These are phyloP conservation scores for Rynchops niger DNA, from an alignment of 2,113 vertebrate genomes.

Conservation along the genomic window DNA sequence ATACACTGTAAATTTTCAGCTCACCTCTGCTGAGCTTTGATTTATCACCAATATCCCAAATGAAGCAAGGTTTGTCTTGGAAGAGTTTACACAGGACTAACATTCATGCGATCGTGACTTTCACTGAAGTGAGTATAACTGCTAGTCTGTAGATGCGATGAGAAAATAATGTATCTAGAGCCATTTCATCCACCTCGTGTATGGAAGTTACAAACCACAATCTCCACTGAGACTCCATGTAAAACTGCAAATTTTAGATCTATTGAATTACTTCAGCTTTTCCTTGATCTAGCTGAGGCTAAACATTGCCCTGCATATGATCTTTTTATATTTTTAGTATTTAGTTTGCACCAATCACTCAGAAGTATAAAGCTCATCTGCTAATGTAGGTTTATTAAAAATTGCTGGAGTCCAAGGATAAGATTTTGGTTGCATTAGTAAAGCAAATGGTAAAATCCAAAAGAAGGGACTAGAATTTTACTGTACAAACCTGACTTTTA, in stretches of 20 bases:
- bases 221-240: background rate
- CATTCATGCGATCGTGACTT: background rate
- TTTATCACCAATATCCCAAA: background rate
- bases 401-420: background rate
- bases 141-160: background rate
- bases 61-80: background rate
- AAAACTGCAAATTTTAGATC: background rate
- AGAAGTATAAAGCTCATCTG: background rate
- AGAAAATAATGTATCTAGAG: background rate
- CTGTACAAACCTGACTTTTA: background rate
- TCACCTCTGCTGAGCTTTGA: background rate
- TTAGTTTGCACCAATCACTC: background rate
- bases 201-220: background rate
- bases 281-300: background rate
- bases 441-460: background rate
- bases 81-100: background rate
- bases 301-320: background rate
- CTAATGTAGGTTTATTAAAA: background rate
- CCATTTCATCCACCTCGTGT: background rate
- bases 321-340: background rate
- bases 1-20: background rate
- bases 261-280: background rate
- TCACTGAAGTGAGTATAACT: background rate
- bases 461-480: background rate
- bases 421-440: background rate